Evolutionary conservation across 2,797 vertebrate genomes (phyloP).

Genomic region (Sebastes ruberrimus): DNA sequence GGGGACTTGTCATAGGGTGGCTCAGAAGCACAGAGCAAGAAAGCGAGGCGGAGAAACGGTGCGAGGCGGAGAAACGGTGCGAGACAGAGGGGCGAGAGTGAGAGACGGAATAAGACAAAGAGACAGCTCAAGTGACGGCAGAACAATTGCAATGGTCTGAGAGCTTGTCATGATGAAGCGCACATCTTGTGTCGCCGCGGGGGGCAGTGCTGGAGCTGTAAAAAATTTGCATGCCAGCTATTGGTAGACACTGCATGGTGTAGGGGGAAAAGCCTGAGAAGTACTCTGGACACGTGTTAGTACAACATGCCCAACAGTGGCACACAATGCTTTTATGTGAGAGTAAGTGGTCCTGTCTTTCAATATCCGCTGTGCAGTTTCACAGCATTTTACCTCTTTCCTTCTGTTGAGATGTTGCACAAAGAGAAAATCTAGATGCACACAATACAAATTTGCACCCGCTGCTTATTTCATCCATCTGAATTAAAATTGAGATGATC

Average conservation of each 20-base stretch:
- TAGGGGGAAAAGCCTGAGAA: not conserved
- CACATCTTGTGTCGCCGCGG: constrained; percentile 24
- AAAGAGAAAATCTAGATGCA: not conserved
- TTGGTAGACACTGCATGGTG: not conserved
- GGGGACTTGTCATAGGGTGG: constrained; percentile 34
- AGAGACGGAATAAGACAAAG: constrained; percentile 27
- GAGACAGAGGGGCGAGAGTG: not conserved
- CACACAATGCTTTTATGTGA: not conserved
- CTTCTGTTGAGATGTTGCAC: not conserved
- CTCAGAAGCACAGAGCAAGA: constrained; percentile 18
- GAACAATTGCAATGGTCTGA: constrained; percentile 34
- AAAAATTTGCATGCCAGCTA: constrained; percentile 16
- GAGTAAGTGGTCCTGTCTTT: not conserved
- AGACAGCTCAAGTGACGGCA: constrained; percentile 39
- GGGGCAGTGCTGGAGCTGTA: not conserved
- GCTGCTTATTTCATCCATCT: not conserved
- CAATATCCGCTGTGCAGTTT: not conserved
- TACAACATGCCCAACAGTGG: not conserved
- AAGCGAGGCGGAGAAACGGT: not conserved
- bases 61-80: not conserved
- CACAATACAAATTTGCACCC: not conserved
- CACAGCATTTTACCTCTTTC: not conserved
- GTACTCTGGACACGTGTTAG: not conserved
- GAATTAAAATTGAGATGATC: not conserved
- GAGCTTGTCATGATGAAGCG: constrained; percentile 33